Conservation (phyloP, 2,797 vertebrate genomes). For the Lutjanus campechanus region DNA sequence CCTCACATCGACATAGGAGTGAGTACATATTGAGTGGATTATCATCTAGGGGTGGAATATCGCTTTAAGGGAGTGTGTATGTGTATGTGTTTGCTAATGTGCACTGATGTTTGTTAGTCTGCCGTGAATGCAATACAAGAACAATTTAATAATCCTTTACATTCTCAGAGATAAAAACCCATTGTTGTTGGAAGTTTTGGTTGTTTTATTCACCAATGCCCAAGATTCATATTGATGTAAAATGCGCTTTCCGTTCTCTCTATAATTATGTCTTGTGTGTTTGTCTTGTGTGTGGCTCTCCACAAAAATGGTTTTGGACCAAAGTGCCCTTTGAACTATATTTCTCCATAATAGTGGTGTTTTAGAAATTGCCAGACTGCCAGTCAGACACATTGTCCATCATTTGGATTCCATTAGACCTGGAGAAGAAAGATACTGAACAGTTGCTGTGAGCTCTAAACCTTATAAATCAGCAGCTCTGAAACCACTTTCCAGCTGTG, state of each 20-base stretch:
- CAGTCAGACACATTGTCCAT: slow-evolving; percentile 2
- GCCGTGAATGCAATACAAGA: slow-evolving; percentile 7
- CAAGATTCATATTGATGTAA: not conserved
- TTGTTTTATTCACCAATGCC: not conserved
- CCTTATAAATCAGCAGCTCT: slow-evolving; percentile 27
- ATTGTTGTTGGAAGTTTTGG: not conserved
- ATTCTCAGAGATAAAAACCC: too few species aligned
- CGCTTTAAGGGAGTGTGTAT: too few species aligned
- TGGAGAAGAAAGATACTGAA: not conserved
- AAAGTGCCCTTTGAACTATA: not conserved
- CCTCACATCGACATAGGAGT: too few species aligned
- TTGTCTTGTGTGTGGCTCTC: slow-evolving; percentile 2
- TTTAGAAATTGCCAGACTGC: slow-evolving; percentile 6
- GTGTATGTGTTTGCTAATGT: not conserved
- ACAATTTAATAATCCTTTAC: too few species aligned
- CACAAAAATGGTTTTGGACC: slow-evolving; percentile 20
- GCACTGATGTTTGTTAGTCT: slow-evolving; percentile 12
- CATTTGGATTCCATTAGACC: slow-evolving; percentile 15
- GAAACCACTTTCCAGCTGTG: not conserved
- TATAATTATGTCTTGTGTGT: slow-evolving; percentile 10
- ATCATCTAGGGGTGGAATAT: too few species aligned
- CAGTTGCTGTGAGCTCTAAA: not conserved
- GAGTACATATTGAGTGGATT: too few species aligned
- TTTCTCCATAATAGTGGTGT: not conserved
- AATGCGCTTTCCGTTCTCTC: not conserved